phyloP scores from a whole-genome alignment of 2,797 vertebrate genomes.

The Galagoides demidoff region DNA sequence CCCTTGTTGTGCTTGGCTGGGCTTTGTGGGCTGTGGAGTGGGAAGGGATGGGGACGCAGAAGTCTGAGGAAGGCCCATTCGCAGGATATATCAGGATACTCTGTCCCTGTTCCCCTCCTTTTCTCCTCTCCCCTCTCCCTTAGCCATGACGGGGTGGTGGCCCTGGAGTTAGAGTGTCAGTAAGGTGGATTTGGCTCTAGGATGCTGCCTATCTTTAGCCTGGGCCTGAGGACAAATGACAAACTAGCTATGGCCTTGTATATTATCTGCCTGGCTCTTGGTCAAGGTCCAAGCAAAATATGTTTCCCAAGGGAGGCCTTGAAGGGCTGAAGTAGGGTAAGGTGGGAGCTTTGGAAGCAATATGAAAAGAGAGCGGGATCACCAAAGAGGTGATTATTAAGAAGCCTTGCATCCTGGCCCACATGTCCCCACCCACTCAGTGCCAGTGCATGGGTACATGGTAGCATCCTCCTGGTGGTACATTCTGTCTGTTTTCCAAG shows the following conservation, averaged over 20 bases:
- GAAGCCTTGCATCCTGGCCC: neutral
- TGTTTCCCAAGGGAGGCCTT: neutral
- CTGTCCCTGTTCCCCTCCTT: neutral
- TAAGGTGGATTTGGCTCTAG: neutral
- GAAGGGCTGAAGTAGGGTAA: neutral
- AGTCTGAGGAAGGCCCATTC: slow-evolving; percentile 30
- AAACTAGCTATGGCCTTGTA: neutral
- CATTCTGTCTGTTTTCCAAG: neutral
- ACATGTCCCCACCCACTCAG: neutral
- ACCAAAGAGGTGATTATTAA: neutral
- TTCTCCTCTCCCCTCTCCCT: too few relatives aligned
- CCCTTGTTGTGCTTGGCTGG: slow-evolving; percentile 74
- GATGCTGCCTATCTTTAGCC: neutral
- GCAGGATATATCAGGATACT: neutral
- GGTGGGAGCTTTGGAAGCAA: neutral
- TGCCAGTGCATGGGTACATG: neutral
- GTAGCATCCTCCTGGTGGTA: neutral
- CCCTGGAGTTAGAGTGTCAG: neutral
- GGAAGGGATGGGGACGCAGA: slow-evolving; percentile 10
- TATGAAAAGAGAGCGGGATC: neutral
- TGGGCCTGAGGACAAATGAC: neutral
- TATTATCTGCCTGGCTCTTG: neutral
- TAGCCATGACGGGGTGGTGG: neutral
- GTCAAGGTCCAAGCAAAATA: neutral
- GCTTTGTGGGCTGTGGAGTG: slow-evolving; percentile 48